These are phyloP conservation scores for Gallinago stenura DNA, from an alignment of 2,797 vertebrate species.

Conservation along the genomic window DNA sequence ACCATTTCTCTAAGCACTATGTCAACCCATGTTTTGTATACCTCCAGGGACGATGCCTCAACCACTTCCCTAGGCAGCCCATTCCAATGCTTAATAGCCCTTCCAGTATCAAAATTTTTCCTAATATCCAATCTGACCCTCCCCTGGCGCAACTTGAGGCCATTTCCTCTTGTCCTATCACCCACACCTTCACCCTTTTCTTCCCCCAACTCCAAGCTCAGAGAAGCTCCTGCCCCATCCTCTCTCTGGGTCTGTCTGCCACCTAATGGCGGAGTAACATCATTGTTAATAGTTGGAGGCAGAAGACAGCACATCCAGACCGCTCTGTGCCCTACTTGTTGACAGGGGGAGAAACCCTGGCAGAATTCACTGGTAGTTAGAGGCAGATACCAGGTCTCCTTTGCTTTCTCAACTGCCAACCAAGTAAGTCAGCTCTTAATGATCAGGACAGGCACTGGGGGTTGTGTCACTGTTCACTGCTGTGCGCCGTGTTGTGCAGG, in stretches of 20 bases:
- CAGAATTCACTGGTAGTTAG: background rate
- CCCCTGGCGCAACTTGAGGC: too few species aligned
- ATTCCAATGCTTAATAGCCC: too few species aligned
- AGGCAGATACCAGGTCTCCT: background rate
- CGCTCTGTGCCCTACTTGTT: background rate
- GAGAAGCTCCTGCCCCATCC: fast-evolving
- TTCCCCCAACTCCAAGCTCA: background rate
- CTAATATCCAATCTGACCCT: too few species aligned
- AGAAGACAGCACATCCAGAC: background rate
- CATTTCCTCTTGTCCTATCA: too few species aligned
- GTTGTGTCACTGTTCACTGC: background rate
- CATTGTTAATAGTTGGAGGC: background rate
- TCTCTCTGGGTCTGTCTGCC: background rate
- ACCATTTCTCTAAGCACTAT: too few species aligned
- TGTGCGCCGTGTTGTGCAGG: fast-evolving
- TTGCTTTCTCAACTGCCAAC: background rate
- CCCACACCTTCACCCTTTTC: background rate
- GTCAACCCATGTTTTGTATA: too few species aligned
- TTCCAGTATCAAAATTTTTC: too few species aligned
- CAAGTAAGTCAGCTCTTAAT: background rate
- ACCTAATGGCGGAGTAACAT: background rate
- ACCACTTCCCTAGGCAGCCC: too few species aligned
- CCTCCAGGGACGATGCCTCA: too few species aligned
- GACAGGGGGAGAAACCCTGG: background rate
- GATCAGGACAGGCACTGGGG: background rate